phyloP scores from a whole-genome alignment of 2,113 vertebrate genomes.

The Uropsilus gracilis region DNA sequence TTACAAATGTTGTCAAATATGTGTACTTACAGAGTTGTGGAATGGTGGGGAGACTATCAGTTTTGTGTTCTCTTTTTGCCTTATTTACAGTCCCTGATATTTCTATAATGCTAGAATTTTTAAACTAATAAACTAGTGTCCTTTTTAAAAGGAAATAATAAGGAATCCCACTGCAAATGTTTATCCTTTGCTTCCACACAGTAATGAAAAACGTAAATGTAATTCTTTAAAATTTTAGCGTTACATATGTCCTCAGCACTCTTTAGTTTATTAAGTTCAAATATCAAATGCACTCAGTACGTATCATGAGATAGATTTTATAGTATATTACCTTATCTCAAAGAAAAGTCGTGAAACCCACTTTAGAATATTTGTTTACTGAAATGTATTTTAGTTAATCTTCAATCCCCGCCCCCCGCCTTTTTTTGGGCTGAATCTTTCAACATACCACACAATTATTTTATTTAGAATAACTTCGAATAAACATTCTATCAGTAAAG shows the following conservation, averaged over 20 bases:
- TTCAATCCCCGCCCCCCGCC: not conserved
- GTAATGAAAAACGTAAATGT: not conserved
- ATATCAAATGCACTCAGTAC: not conserved
- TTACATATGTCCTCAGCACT: not conserved
- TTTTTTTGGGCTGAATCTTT: not conserved
- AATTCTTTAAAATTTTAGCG: not conserved
- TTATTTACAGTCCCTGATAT: not conserved
- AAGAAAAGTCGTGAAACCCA: no score
- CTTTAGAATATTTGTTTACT: no score
- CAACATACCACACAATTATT: not conserved
- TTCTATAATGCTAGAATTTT: not conserved
- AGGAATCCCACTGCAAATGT: not conserved
- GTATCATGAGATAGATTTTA: not conserved
- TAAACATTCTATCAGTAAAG: not conserved
- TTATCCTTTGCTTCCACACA: not conserved
- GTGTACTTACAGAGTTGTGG: not conserved
- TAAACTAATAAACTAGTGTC: not conserved
- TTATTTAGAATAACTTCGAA: not conserved
- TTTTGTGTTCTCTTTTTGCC: not conserved
- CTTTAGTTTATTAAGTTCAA: not conserved
- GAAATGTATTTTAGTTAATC: not conserved
- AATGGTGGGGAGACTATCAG: not conserved
- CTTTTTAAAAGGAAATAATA: not conserved
- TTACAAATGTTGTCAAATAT: not conserved
- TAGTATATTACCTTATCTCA: not conserved